phyloP scores from a whole-genome alignment of 37 sponge, comb jelly and placozoan species.

The Crambe crambe region DNA sequence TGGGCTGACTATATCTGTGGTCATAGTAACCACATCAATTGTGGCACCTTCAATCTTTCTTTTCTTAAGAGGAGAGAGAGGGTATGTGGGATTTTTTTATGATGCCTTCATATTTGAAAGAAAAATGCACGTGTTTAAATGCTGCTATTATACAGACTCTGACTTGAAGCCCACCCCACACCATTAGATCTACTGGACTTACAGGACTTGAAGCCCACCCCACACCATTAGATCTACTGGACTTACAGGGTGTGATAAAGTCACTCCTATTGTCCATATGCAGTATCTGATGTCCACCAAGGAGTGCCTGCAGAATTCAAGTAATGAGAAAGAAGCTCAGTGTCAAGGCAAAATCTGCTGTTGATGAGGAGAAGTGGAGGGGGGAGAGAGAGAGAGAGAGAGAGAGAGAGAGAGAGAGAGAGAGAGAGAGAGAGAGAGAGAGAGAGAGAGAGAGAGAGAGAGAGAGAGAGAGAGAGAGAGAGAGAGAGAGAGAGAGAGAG shows the following conservation, averaged over 20 bases:
- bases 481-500: conserved; percentile 56
- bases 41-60: neutral
- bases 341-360: conserved; percentile 43
- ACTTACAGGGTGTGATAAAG: conserved; percentile 40
- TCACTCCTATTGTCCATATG: conserved; percentile 46
- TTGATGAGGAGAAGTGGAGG: conserved; percentile 24
- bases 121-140: too few relatives aligned
- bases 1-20: too few relatives aligned
- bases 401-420: conserved; percentile 61
- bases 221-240: neutral
- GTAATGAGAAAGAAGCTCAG: conserved; percentile 20
- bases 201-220: conserved; percentile 3
- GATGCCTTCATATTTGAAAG: too few relatives aligned
- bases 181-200: neutral
- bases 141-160: too few relatives aligned
- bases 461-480: conserved; percentile 56
- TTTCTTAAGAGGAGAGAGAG: neutral
- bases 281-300: conserved; percentile 52
- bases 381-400: conserved; percentile 47
- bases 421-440: conserved; percentile 55
- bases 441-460: conserved; percentile 49
- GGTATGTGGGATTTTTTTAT: too few relatives aligned
- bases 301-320: conserved; percentile 28
- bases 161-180: neutral
- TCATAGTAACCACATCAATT: too few relatives aligned